phyloP scores from a whole-genome alignment of 1,140 invertebrate species.

The Caenorhabditis briggsae region DNA sequence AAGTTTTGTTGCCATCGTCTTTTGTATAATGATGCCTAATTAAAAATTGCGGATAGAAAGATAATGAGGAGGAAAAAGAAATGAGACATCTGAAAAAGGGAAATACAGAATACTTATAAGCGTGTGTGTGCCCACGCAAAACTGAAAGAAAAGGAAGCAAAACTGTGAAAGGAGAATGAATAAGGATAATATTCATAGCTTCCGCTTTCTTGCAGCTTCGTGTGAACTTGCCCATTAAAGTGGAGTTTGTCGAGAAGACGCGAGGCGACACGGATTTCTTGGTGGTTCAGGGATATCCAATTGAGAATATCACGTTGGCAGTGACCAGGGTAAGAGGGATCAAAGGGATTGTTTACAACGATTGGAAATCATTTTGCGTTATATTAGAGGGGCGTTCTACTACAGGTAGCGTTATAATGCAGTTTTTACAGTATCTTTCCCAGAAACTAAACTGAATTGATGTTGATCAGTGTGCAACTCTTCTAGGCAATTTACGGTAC shows the following conservation, averaged over 20 bases:
- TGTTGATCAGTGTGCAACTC: too few species aligned
- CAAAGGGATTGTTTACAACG: neutral
- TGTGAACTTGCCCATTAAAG: slow-evolving; percentile 34
- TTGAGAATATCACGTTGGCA: slow-evolving; percentile 57
- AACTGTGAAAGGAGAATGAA: too few species aligned
- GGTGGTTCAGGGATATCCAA: slow-evolving; percentile 59
- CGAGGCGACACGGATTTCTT: slow-evolving; percentile 21
- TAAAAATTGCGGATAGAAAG: neutral
- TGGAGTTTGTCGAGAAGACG: slow-evolving; percentile 19
- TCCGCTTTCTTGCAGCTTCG: slow-evolving; percentile 44
- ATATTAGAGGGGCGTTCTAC: too few species aligned
- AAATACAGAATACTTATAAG: neutral
- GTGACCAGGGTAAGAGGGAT: slow-evolving; percentile 26
- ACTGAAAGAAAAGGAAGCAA: neutral
- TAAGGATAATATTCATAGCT: slow-evolving; percentile 1
- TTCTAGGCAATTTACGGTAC: too few species aligned
- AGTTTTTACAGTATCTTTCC: too few species aligned
- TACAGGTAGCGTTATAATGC: too few species aligned
- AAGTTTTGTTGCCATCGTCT: neutral
- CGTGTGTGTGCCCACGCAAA: neutral
- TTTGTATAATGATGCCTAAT: slow-evolving; percentile 20
- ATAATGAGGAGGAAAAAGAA: neutral
- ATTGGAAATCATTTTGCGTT: too few species aligned
- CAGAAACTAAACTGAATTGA: too few species aligned
- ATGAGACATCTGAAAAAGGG: neutral